Base-by-base conservation (phyloP, 2,888 invertebrate genomes). In the Dryadula phaetusa region DNA sequence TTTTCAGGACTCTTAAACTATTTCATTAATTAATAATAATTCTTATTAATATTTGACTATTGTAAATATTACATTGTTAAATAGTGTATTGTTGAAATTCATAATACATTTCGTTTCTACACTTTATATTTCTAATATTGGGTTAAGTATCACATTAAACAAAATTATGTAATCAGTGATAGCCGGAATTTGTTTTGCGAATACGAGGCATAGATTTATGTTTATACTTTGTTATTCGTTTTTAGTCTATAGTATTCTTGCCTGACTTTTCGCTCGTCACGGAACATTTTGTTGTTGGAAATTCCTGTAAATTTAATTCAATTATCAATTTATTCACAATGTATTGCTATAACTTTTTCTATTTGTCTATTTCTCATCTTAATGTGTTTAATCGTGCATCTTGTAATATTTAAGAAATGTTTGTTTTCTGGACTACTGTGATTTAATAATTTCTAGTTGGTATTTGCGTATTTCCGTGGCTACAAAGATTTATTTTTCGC, bases 241-340 rank as follows among this genome's bases (percentile, higher is more conserved):
- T 62, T 32, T 64, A 61, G 61, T 66, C 70, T 69, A 66, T 69
- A 56, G 42, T 65, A 62, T 67, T 62, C 61, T 69, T 73, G 75
- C 72, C 80, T 86, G 88, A 88, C 88, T 91, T 92, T 91, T 91
- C 84, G 91, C 90, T 90, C 82, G 90, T 92, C 92, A 92, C 90
- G 87, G 82, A 88, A 86, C 83, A 84, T 83, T 88, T 88, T 85
- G 85, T 85, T 82, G 75, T 80, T 87, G 82, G 82, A 92, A 92
- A 85, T 92, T 92, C 87, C 82, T 87, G 87, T 90, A 88, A 85
- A 86, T 85, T 77, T 86, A 87, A 89, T 88, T 87, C 82, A 88
- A 88, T 87, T 89, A 86, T 75, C 75, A 79, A 76, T 72, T 56
- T 77, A 76, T 74, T 75, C 79, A 82, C 85, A 86, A 92, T 92